Conservation (phyloP, 2,888 invertebrate genomes). For the Mesorhabditis spiculigera region DNA sequence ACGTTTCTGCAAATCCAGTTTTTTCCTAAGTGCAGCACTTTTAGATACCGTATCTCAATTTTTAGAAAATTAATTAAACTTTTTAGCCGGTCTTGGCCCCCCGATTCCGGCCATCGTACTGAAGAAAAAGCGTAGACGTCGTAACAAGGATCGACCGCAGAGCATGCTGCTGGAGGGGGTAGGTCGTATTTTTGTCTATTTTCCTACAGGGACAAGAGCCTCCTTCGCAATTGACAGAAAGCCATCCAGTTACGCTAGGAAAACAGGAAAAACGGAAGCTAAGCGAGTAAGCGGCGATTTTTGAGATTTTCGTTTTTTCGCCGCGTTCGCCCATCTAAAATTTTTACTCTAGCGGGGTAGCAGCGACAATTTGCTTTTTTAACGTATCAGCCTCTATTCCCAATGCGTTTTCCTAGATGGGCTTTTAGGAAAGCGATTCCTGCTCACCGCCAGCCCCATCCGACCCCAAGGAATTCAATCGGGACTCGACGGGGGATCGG, state of each 20-base stretch:
- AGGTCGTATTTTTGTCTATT: neutral
- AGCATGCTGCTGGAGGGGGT: neutral
- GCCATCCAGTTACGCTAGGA: too few species aligned
- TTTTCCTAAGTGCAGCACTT: constrained; percentile 7
- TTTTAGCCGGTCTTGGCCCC: constrained; percentile 45
- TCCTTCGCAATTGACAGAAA: too few species aligned
- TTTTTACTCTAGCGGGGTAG: too few species aligned
- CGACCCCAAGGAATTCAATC: neutral
- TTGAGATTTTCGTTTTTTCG: too few species aligned
- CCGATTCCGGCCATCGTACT: constrained; percentile 51
- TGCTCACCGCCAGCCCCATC: neutral
- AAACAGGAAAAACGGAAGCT: too few species aligned
- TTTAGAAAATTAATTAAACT: neutral
- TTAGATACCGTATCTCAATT: constrained; percentile 4
- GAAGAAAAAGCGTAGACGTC: constrained; percentile 43
- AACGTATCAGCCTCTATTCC: neutral
- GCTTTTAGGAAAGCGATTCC: neutral
- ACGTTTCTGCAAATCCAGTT: constrained; percentile 7
- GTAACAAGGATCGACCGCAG: constrained; percentile 31
- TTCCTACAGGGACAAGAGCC: too few species aligned
- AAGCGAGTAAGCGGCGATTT: too few species aligned
- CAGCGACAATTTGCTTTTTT: too few species aligned
- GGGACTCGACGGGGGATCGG: neutral
- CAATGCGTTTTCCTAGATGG: neutral
- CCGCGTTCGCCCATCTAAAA: too few species aligned